Base-by-base conservation (phyloP, 2,888 invertebrate species). In the Smittia sp. region DNA sequence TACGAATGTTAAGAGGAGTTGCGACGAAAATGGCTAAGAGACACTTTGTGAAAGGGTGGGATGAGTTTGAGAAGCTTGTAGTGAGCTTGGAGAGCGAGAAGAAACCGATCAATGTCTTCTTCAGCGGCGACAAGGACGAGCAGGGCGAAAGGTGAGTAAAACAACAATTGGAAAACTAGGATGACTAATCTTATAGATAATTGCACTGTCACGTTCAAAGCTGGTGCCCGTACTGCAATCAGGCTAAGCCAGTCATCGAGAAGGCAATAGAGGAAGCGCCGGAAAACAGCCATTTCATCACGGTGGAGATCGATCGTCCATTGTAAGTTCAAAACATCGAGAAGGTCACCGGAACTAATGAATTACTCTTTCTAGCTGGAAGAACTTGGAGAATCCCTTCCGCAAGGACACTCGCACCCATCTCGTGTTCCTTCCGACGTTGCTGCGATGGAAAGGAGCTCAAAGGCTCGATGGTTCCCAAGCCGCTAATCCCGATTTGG, bases 341-440 rank as follows among this genome's bases (percentile, higher is more conserved):
- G 13, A 46, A 46, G 4, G 46, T 46, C 15, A 46, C n/a, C 46
- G 46, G 2, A 11, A 46, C 4, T 6, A 46, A 46, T 66, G 11
- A 6, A 32, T 39, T 67, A 7, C 39, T 18, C 13, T 67, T 67
- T 32, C 11, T n/a, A 93, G 93, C 76, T 96, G 96, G 95, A 95
- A 91, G 81, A 89, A 94, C 80, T 85, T 85, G 72, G 87, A 89
- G 13, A 92, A 92, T 79, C 89, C 90, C 0, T 96, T 94, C 81
- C 86, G 95, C 74, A 93, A 89, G 73, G 90, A 95, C 79, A 79
- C 85, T 41, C 85, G 87, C 62, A 87, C 90, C 0, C 87, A 85
- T 76, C 82, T 96, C 73, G 88, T 90, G 79, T 90, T 91, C 68
- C 86, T 96, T 58, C 96, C 96, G 1, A 95, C 96, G 0, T 80